phyloP scores from a whole-genome alignment of 2,888 invertebrate species.

The Lepidonotus clava region DNA sequence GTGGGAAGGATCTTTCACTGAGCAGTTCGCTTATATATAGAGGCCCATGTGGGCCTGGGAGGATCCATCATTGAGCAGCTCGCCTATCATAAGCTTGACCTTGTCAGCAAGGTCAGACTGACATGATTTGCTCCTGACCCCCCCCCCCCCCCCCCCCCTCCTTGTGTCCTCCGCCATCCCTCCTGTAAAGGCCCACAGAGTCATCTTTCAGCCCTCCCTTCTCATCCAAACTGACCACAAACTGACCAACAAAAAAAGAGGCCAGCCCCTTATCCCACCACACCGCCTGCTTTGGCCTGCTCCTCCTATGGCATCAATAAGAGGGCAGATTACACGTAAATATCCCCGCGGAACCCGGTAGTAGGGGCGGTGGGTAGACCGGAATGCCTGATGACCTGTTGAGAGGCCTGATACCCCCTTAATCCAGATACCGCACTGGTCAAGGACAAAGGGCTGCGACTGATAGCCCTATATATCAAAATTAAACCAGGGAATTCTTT shows the following conservation, averaged over 20 bases:
- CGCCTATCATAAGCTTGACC: background rate
- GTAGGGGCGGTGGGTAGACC: background rate
- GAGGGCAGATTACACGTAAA: background rate
- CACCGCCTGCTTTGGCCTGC: no score
- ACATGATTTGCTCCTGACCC: background rate
- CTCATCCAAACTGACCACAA: no score
- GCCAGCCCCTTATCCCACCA: no score
- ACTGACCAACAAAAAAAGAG: no score
- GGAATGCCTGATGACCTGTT: slow-evolving; percentile 13
- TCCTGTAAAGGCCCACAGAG: background rate
- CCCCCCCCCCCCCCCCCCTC: background rate
- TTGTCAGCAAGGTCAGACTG: background rate
- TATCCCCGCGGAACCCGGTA: background rate
- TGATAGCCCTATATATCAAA: no score
- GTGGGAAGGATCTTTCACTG: slow-evolving; percentile 3
- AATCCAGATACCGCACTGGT: no score
- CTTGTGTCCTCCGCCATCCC: background rate
- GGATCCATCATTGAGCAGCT: background rate
- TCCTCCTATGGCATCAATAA: background rate
- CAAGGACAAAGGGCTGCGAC: no score
- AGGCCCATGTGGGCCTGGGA: background rate
- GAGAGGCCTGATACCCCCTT: no score
- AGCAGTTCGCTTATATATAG: no score
- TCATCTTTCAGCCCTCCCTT: background rate
- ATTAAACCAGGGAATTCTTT: no score